These are phyloP conservation scores for Heliconius charithonia DNA, from an alignment of 2,888 invertebrate species.

Conservation along the genomic window DNA sequence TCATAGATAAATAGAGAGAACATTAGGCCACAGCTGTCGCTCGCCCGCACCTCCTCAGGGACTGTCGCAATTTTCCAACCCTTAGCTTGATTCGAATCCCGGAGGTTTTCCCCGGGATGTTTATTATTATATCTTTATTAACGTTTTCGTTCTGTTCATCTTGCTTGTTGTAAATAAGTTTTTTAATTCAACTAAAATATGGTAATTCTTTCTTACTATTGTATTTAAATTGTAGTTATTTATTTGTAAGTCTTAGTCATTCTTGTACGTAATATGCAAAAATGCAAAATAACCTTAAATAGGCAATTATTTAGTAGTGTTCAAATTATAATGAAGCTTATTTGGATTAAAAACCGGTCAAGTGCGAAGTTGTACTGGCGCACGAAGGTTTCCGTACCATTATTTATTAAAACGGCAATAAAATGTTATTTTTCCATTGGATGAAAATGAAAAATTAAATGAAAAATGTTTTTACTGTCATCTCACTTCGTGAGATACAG, in stretches of 20 bases:
- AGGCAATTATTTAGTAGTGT: not conserved
- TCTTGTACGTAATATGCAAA: not conserved
- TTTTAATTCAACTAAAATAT: slow-evolving; percentile 56
- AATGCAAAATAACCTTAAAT: not conserved
- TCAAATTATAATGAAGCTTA: not conserved
- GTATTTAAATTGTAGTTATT: slow-evolving; percentile 6
- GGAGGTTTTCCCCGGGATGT: slow-evolving; percentile 77
- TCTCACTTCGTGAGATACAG: too few relatives aligned
- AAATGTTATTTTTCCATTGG: too few relatives aligned
- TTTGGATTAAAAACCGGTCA: not conserved
- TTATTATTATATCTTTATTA: slow-evolving; percentile 84
- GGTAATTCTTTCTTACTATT: slow-evolving; percentile 63
- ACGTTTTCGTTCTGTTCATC: slow-evolving; percentile 68
- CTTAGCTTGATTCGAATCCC: slow-evolving; percentile 81
- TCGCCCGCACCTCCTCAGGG: slow-evolving; percentile 71
- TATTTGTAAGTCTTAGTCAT: not conserved
- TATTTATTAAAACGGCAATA: too few relatives aligned
- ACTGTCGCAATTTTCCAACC: slow-evolving; percentile 80
- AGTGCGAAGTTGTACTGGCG: not conserved
- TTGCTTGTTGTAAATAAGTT: slow-evolving; percentile 74
- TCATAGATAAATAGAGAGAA: slow-evolving; percentile 79
- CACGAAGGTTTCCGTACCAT: too few relatives aligned
- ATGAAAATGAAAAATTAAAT: too few relatives aligned
- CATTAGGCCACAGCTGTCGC: slow-evolving; percentile 81
- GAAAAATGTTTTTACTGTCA: too few relatives aligned